Evolutionary conservation across 1,140 invertebrate genomes (phyloP).

Genomic region (Lerema accius): DNA sequence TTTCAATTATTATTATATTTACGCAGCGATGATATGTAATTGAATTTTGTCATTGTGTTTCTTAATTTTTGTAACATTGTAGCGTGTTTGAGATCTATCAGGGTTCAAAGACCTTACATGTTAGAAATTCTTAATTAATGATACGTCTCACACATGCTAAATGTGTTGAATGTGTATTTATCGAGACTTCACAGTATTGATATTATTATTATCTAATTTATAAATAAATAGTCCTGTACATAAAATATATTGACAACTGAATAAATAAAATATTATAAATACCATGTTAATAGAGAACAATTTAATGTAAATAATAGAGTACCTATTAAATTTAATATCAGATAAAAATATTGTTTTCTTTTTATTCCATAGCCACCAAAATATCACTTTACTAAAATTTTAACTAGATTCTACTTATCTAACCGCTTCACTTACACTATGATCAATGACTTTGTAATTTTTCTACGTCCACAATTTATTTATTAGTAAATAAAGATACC

Average conservation of each 20-base stretch:
- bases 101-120: slow-evolving; percentile 10
- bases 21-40: too few species aligned
- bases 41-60: slow-evolving; percentile 51
- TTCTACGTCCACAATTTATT: too few species aligned
- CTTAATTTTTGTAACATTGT: slow-evolving; percentile 45
- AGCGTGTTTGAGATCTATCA: slow-evolving; percentile 32
- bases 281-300: slow-evolving; percentile 82
- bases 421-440: too few species aligned
- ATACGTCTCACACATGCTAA: slow-evolving; percentile 7
- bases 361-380: slow-evolving; percentile 1
- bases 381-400: too few species aligned
- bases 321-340: slow-evolving; percentile 83
- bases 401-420: too few species aligned
- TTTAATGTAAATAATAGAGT: slow-evolving; percentile 82
- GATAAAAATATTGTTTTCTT: slow-evolving; percentile 67
- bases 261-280: slow-evolving; percentile 78
- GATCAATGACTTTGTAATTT: too few species aligned
- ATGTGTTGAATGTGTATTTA: slow-evolving; percentile 52
- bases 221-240: slow-evolving; percentile 57
- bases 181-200: slow-evolving; percentile 72
- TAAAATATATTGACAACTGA: slow-evolving; percentile 81
- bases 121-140: slow-evolving; percentile 18
- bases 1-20: too few species aligned
- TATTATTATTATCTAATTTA: slow-evolving; percentile 58
- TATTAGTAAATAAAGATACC: too few species aligned